Evolutionary conservation across 2,888 invertebrate genomes (phyloP).

Genomic region (Pediacus dermestoides): DNA sequence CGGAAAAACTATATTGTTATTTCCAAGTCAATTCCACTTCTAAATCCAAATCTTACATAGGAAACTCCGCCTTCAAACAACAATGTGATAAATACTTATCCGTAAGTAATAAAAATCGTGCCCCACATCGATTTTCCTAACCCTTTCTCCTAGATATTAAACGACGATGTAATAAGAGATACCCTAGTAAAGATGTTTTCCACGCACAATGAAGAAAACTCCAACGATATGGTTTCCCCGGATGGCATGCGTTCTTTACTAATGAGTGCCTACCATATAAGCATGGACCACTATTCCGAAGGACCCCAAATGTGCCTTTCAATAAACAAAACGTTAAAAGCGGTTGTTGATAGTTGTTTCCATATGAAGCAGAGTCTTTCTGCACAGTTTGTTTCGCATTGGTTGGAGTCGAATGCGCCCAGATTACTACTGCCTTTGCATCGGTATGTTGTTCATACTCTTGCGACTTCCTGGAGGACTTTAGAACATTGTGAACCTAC

Average conservation of each 20-base stretch:
- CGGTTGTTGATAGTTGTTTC: constrained; percentile 77
- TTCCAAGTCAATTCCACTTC: constrained; percentile 60
- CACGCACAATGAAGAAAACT: constrained; percentile 46
- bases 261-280: constrained; percentile 71
- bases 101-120: constrained; percentile 36
- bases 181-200: constrained; percentile 64
- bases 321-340: constrained; percentile 67
- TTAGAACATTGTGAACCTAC: constrained; percentile 43
- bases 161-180: constrained; percentile 59
- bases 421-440: constrained; percentile 74
- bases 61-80: constrained; percentile 63
- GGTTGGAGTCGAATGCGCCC: constrained; percentile 77
- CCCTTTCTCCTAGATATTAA: constrained; percentile 33
- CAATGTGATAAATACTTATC: constrained; percentile 67
- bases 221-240: constrained; percentile 57
- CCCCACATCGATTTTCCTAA: not conserved
- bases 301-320: constrained; percentile 55
- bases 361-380: constrained; percentile 73
- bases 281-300: constrained; percentile 75
- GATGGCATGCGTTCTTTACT: constrained; percentile 64
- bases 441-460: constrained; percentile 54
- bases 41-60: constrained; percentile 60
- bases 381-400: constrained; percentile 73
- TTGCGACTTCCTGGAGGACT: constrained; percentile 58
- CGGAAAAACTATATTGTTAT: constrained; percentile 63